phyloP scores from a whole-genome alignment of 2,797 vertebrate genomes.

The Anisognathus igniventris region DNA sequence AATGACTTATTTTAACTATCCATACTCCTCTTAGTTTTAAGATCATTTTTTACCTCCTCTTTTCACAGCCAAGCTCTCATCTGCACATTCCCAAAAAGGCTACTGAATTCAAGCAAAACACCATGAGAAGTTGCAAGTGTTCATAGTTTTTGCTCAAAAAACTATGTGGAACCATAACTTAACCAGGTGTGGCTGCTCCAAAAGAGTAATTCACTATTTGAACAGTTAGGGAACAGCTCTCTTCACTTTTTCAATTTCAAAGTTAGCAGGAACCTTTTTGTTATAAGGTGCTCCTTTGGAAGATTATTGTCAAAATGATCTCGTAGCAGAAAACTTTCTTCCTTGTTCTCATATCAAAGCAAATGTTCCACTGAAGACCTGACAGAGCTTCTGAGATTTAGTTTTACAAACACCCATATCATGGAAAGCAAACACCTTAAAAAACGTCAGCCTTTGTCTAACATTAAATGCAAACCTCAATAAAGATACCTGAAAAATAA shows the following conservation, averaged over 20 bases:
- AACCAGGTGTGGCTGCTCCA: neutral
- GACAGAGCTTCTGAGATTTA: neutral
- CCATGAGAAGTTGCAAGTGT: neutral
- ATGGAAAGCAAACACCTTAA: neutral
- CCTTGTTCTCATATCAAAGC: neutral
- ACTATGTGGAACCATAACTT: neutral
- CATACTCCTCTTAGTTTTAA: neutral
- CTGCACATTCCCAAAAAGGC: neutral
- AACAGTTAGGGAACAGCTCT: neutral
- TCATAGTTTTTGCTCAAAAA: neutral
- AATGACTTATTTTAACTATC: neutral
- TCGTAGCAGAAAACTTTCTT: neutral
- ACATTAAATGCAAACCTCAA: neutral
- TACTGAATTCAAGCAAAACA: neutral
- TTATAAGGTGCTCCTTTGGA: neutral
- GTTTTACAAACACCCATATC: neutral
- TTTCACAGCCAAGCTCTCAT: neutral
- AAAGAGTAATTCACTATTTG: neutral
- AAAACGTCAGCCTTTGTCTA: neutral
- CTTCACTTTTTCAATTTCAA: neutral
- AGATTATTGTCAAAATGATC: neutral
- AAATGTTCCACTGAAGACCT: neutral
- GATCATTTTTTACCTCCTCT: neutral
- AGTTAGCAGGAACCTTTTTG: neutral
- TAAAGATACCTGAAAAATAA: neutral